Conservation (phyloP, 2,888 invertebrate species). For the Holacanthella duospinosa region DNA sequence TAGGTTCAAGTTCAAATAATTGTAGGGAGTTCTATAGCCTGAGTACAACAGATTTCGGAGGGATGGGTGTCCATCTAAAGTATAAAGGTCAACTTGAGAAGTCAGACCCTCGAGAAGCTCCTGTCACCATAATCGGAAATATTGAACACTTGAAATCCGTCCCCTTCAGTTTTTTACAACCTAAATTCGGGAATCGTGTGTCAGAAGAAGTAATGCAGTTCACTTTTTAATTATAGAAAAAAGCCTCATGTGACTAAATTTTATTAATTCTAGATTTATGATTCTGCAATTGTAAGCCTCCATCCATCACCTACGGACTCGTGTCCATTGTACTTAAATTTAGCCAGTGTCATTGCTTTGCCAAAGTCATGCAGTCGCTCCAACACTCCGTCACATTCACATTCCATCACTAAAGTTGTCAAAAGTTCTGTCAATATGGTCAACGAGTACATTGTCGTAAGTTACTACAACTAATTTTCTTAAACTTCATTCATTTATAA, state of each 20-base stretch:
- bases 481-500: no score
- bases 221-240: no score
- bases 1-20: not conserved
- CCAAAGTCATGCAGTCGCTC: conserved; percentile 69
- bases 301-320: conserved; percentile 62
- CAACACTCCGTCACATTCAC: conserved; percentile 65
- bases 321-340: conserved; percentile 64
- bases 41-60: not conserved
- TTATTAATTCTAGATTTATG: conserved; percentile 47
- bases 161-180: conserved; percentile 54
- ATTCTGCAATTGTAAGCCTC: conserved; percentile 53
- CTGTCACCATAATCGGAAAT: conserved; percentile 70
- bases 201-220: conserved; percentile 54
- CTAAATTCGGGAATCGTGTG: conserved; percentile 62
- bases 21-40: not conserved
- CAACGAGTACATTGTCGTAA: conserved; percentile 63
- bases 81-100: conserved; percentile 42
- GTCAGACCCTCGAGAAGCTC: conserved; percentile 55
- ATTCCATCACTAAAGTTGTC: conserved; percentile 64
- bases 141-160: conserved; percentile 57
- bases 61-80: conserved; percentile 21
- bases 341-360: conserved; percentile 60
- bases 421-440: conserved; percentile 52
- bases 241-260: not conserved
- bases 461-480: no score